These are phyloP conservation scores for Cephus runcator DNA, from an alignment of 2,888 invertebrate species.

Conservation along the genomic window DNA sequence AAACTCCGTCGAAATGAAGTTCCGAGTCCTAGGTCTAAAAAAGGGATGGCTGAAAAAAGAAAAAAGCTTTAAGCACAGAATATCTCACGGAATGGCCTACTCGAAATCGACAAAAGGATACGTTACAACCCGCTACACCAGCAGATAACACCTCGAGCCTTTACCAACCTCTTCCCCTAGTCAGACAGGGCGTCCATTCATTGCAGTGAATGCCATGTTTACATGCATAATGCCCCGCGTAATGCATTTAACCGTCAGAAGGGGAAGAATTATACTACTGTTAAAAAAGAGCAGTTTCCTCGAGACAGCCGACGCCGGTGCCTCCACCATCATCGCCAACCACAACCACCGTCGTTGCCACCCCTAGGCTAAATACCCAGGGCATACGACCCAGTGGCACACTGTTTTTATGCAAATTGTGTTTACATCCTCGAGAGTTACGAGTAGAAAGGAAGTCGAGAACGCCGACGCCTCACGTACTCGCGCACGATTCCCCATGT, in stretches of 20 bases:
- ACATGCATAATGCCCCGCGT: conserved; percentile 46
- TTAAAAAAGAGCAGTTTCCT: conserved; percentile 49
- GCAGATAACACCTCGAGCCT: neutral
- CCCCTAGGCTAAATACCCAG: conserved; percentile 45
- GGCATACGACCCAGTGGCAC: conserved; percentile 61
- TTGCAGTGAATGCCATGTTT: conserved; percentile 47
- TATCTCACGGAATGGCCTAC: neutral
- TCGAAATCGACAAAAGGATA: neutral
- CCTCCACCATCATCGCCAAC: neutral
- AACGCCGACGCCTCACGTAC: neutral
- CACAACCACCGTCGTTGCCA: neutral
- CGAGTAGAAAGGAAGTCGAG: conserved; percentile 4
- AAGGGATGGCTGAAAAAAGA: neutral
- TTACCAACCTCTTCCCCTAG: neutral
- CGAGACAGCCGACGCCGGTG: conserved; percentile 11
- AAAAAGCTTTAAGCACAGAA: neutral
- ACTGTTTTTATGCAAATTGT: conserved; percentile 64
- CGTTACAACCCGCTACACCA: neutral
- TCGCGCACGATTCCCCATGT: neutral
- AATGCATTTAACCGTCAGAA: conserved; percentile 46
- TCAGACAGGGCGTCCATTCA: conserved; percentile 43
- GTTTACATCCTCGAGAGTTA: conserved; percentile 53
- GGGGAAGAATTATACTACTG: conserved; percentile 48
- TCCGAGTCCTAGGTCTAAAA: neutral
- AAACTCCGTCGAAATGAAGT: neutral